Base-by-base conservation (phyloP, 2,113 vertebrate genomes). In the Aleadryas rufinucha region DNA sequence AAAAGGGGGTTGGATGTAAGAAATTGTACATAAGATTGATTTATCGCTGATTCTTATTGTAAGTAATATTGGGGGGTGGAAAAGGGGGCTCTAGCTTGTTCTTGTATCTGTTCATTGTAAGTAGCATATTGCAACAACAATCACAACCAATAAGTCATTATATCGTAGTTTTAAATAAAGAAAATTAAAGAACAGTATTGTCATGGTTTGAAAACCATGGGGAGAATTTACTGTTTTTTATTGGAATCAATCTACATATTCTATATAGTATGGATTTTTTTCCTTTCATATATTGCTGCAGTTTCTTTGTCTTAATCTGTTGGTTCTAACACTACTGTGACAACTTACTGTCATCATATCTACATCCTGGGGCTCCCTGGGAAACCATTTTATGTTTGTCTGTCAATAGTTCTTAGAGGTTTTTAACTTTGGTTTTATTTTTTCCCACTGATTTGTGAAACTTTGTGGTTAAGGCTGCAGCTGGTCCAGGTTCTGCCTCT, bases 1-100 rank as follows among this genome's bases (percentile, higher is more conserved):
- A 90, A 94, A 77, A n/a, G 56, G 89, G 87, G 98, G 97, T 98
- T 98, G 98, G 98, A 98, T 98, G 98, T 98, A 98, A 99, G 98
- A 98, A 98, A 98, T 96, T 98, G 98, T 98, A 98, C 90, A 98
- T 98, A 98, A 98, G 98, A 98, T 98, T 98, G 98, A 98, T 98
- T 98, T 98, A 98, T 98, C 97, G 92, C 97, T 96, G 97, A 98
- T 98, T 97, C 98, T 97, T 97, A 97, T 89, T 92, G 96, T 98
- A 98, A 98, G 97, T 97, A 95, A 96, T 94, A 93, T 87, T 75
- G 76, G 92, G 96, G 90, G 85, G 83, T 94, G 92, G 87, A 89
- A 92, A 92, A 65, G 28, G 97, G 97, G 95, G 94, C 97, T 97
- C 93, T 96, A 87, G 97, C 96, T 97, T 97, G 92, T 94, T 95